Evolutionary conservation across 2,113 vertebrate species (phyloP), one percentile per base, ranked within the genome.

Genomic region (Tragulus kanchil): DNA sequence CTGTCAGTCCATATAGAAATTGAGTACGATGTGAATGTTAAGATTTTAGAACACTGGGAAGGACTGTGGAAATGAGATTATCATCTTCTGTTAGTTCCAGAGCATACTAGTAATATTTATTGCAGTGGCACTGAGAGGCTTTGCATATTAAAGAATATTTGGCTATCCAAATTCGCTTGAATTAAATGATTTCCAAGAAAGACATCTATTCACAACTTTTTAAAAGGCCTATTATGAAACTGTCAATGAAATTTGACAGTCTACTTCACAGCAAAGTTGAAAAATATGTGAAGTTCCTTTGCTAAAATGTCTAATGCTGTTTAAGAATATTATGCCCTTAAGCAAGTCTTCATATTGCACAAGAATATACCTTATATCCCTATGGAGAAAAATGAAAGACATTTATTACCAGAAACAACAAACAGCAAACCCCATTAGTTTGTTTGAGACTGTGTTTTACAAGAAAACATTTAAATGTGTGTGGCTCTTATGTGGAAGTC

Each of bases 21-120:
- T 95, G 95, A 98, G 96, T 97, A 97, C 42, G 98, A 99, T 96
- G 96, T 97, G 98, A 99, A 99, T 98, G 98, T 99, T 95, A 96
- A 97, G 95, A 97, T 98, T 96, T 99, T 99, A 98, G 99, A 99
- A 97, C 96, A 98, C 62, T 96, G 99, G 91, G 97, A 97, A 97
- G 98, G 98, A 96, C 96, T 99, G n/a, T 99, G 98, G 99, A 97
- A 98, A 83, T 98, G 99, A 84, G 98, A 99, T 92, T 97, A 98
- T 89, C 97, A 95, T 83, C 95, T 99, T 93, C 98, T 97, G 97
- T 98, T 98, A 92, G 97, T 98, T 97, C 98, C 99, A 83, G 99
- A 99, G 98, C 97, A 98, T 97, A 98, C 98, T 96, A 98, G 98
- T 98, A 98, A 98, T 96, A 36, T 98, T 98, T 99, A 98, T 99